Base-by-base conservation (phyloP, 2,888 invertebrate species). In the Neocrepidodera transversa region DNA sequence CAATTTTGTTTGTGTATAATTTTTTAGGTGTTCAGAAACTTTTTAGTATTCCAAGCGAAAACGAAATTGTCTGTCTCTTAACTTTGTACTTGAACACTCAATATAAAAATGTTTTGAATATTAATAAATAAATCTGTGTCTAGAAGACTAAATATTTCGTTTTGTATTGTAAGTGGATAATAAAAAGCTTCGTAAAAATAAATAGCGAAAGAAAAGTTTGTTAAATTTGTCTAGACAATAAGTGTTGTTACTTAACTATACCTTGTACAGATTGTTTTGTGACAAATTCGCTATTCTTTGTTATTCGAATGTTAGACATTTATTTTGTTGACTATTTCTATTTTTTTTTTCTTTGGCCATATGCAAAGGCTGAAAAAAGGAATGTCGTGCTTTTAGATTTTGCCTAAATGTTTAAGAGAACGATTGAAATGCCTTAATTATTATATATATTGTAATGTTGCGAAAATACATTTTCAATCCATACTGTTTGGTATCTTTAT, bases 261-360 rank as follows among this genome's bases (percentile, higher is more conserved):
- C 69, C 64, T 63, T 76, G 77, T 76, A 77, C 75, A 77, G 75
- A 72, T 74, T 75, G 74, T 75, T 74, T 74, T 72, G 71, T 74
- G 74, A 74, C 68, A 69, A 73, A 73, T 68, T 74, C 73, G 75
- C 74, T 72, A 73, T 72, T 73, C 70, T 71, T 75, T 74, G 73
- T 74, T 75, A 75, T 75, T 77, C 69, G 71, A 74, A 77, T 76
- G 74, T 76, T 76, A 73, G 70, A 74, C 72, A 73, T 76, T 75
- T 78, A 76, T 77, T 78, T 78, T 77, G 77, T 77, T 76, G 76
- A 76, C 73, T 74, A 74, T 73, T 74, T 73, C 69, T 74, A 73
- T 71, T 70, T 74, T 73, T 70, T 74, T 71, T 72, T 71, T 68
- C 69, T 71, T 70, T 72, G 69, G 70, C 70, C 70, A 64, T 63